Evolutionary conservation across 2,113 vertebrate genomes (phyloP).

Genomic region (Aegithalos caudatus): DNA sequence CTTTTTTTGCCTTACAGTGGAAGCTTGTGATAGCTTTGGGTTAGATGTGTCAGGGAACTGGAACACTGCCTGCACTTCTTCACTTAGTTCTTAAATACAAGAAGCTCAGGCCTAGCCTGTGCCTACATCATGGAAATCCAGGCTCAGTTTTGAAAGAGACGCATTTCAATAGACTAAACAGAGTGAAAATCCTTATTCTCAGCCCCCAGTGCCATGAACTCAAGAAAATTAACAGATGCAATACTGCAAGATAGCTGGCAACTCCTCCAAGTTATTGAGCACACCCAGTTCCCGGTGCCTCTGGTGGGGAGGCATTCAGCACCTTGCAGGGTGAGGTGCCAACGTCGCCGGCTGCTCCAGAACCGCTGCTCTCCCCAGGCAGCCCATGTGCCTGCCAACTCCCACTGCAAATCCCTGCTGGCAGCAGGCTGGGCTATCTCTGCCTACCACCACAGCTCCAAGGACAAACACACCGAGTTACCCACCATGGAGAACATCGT

Average conservation of each 20-base stretch:
- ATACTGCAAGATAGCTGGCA: background rate
- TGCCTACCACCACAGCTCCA: background rate
- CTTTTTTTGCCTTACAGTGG: background rate
- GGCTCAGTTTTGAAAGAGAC: background rate
- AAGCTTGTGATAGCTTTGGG: constrained; percentile 12
- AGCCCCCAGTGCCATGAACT: background rate
- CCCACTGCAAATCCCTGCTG: constrained; percentile 19
- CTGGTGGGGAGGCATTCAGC: background rate
- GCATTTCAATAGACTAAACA: background rate
- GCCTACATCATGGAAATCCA: background rate
- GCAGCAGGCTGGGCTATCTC: background rate
- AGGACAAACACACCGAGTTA: background rate
- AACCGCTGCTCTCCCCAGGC: constrained; percentile 34
- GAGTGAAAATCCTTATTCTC: background rate
- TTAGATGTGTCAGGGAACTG: constrained; percentile 9
- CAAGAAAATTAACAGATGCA: background rate
- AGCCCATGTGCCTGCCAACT: constrained; percentile 26
- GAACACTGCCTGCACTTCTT: constrained; percentile 36
- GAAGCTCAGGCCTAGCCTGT: background rate
- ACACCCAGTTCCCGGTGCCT: constrained; percentile 17
- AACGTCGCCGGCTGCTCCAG: constrained; percentile 11
- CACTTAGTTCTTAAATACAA: background rate
- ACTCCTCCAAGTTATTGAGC: background rate
- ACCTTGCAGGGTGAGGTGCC: constrained; percentile 29
- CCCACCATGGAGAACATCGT: background rate